Base-by-base conservation (phyloP, 2,113 vertebrate species). In the Dendropsophus ebraccatus region DNA sequence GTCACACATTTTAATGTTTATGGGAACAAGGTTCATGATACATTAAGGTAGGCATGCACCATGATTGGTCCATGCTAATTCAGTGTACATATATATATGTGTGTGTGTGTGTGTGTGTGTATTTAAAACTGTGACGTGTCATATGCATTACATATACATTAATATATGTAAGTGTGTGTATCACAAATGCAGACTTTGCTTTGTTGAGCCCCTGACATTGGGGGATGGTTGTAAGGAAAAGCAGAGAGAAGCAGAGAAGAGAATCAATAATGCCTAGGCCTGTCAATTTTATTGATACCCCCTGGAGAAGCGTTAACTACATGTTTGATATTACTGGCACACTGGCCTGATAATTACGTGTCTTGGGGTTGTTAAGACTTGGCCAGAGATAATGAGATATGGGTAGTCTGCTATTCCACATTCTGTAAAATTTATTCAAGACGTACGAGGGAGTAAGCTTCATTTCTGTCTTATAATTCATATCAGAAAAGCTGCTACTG, bases 221-320 rank as follows among this genome's bases (percentile, higher is more conserved):
- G 87, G 88, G 89, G 82, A 30, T 0, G 23, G 87, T 85, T 86
- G 47, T 67, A 25, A 79, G 37, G 58, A 72, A 67, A 81, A 35
- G 37, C 77, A 81, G 60, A 72, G 72, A 70, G 72, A 30, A 62
- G 50, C 81, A 75, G 37, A 88, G 21, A 1, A 88, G 21, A 4
- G 87, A 88, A 80, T 35, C 88, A 91, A 91, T 91, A 91, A 90
- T 90, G 83, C 88, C 87, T 81, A 73, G 28, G 72, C 74, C 1
- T 67, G 25, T 91, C 90, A 86, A 91, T 91, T 81, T 88, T 92
- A 91, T 91, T 87, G 90, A 91, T 91, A 90, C 83, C 90, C 91
- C 90, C 89, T 88, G 76, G 89, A 91, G 90, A 89, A 88, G 91
- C 88, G 90, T 90, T 89, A 89, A 87, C 87, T 58, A 74, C 75